Conservation (phyloP, 2,797 vertebrate species). For the Dryobates pubescens region DNA sequence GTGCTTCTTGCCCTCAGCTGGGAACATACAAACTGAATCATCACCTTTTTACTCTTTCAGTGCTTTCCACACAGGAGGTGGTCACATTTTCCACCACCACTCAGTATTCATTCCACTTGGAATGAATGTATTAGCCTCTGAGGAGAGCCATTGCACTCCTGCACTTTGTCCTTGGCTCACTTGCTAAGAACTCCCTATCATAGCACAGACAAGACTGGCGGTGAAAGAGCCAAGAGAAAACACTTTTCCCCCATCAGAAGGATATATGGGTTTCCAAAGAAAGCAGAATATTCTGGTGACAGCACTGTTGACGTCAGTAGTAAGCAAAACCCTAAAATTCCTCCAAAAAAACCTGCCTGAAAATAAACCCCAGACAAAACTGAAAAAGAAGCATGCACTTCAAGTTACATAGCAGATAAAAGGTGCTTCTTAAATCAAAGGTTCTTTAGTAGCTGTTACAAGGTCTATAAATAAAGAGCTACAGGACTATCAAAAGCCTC, state of each 20-base stretch:
- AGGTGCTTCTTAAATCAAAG: slow-evolving; percentile 17
- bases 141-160: background rate
- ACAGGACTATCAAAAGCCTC: background rate
- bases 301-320: background rate
- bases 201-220: background rate
- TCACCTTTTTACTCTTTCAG: background rate
- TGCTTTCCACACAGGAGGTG: background rate
- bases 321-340: background rate
- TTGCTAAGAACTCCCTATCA: background rate
- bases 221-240: background rate
- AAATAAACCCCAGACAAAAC: background rate
- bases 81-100: background rate
- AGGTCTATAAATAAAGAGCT: background rate
- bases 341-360: background rate
- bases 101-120: background rate
- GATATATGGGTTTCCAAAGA: background rate
- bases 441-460: background rate
- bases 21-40: background rate
- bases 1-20: slow-evolving; percentile 6
- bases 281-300: background rate
- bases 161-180: background rate
- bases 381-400: background rate
- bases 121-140: background rate
- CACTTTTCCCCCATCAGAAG: background rate
- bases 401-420: slow-evolving; percentile 4